A percentile compares a stretch with the other conserved stretches of the same genome.
These are phyloP conservation scores for Myiozetetes cayanensis DNA, from an alignment of 2,113 vertebrate species.

Conservation along the genomic window DNA sequence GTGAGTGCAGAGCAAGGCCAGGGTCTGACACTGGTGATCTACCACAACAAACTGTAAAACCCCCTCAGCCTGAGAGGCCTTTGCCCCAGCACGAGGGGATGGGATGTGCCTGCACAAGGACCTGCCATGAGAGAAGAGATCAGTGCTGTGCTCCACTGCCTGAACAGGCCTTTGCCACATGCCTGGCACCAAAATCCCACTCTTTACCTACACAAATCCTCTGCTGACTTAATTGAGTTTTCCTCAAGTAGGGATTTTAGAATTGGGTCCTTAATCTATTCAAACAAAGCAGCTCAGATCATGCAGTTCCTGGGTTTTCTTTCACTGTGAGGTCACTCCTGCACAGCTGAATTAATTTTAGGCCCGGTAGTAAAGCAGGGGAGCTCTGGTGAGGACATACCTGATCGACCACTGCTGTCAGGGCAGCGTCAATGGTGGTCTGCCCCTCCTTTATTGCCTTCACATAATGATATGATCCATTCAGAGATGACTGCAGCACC, in stretches of 20 bases:
- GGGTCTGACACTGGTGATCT: constrained; percentile 17
- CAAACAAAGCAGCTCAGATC: background rate
- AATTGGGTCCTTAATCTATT: background rate
- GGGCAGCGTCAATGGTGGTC: constrained; percentile 78
- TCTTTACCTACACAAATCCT: background rate
- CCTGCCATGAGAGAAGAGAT: background rate
- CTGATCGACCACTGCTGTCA: constrained; percentile 86
- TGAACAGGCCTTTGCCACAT: background rate
- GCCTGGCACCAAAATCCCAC: background rate
- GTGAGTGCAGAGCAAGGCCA: constrained; percentile 31
- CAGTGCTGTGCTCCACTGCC: background rate
- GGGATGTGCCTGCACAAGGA: background rate
- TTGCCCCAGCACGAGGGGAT: background rate
- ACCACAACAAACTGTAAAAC: background rate
- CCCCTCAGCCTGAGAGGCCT: background rate
- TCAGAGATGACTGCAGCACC: constrained; percentile 84
- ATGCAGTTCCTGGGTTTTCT: background rate
- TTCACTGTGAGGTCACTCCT: background rate
- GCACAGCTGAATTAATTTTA: background rate
- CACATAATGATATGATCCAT: constrained; percentile 87
- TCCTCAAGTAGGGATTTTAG: background rate
- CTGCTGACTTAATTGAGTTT: background rate
- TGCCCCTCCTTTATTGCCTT: constrained; percentile 81
- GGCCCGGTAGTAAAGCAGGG: background rate
- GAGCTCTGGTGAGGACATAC: constrained; percentile 64